These are phyloP conservation scores for Centropristis striata DNA, from an alignment of 2,113 vertebrate genomes.

Conservation along the genomic window DNA sequence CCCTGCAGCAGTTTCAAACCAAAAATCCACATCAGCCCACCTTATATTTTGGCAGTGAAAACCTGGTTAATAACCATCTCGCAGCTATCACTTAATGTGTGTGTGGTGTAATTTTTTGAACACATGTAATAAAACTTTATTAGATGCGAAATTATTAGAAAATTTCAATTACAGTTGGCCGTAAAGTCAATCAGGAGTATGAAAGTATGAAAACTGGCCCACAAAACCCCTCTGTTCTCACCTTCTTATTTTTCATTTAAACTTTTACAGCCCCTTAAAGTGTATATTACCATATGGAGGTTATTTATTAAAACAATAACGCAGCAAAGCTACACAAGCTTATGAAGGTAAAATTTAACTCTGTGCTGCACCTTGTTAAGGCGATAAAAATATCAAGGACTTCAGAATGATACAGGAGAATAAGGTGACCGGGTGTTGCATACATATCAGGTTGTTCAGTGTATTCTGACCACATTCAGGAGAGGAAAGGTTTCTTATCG, in stretches of 20 bases:
- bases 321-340: not conserved
- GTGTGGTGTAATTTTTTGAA: not conserved
- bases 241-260: not conserved
- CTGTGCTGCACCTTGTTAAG: not conserved
- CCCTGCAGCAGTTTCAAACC: not conserved
- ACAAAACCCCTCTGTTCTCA: not conserved
- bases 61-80: not conserved
- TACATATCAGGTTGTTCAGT: constrained; percentile 9
- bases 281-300: not conserved
- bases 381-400: constrained; percentile 17
- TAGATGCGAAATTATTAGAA: not conserved
- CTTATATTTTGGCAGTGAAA: not conserved
- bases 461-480: constrained; percentile 18
- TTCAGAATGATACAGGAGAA: not conserved
- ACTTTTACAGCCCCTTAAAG: not conserved
- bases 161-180: not conserved
- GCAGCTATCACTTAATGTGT: not conserved
- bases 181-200: constrained; percentile 3
- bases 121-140: constrained; percentile 12
- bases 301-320: not conserved
- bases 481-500: constrained; percentile 30
- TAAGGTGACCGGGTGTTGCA: constrained; percentile 7
- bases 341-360: constrained; percentile 10
- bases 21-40: not conserved
- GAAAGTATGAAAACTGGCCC: constrained; percentile 3